Evolutionary conservation across 2,888 invertebrate genomes (phyloP).

Genomic region (Xanthia togata): DNA sequence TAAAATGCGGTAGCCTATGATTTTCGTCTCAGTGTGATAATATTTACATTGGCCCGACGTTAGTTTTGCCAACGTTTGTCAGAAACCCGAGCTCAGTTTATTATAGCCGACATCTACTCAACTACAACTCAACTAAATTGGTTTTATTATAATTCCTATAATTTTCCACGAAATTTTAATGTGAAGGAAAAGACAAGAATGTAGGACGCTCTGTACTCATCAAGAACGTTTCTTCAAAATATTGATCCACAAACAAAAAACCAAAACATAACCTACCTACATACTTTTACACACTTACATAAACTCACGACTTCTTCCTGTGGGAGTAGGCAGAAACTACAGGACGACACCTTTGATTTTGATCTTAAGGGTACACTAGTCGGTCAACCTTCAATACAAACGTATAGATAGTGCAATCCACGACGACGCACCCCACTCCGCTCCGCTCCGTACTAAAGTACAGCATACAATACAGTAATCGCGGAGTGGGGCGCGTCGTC

Average conservation of each 20-base stretch:
- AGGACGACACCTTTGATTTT: too few relatives aligned
- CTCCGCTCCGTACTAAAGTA: too few relatives aligned
- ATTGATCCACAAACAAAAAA: not conserved
- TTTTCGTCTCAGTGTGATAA: conserved; percentile 69
- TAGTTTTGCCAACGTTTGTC: conserved; percentile 70
- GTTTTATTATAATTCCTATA: conserved; percentile 34
- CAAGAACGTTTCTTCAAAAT: not conserved
- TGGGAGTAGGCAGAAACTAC: too few relatives aligned
- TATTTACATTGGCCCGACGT: conserved; percentile 71
- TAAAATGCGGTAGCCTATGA: conserved; percentile 51
- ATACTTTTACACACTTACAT: not conserved
- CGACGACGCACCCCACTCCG: too few relatives aligned
- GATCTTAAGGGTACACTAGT: too few relatives aligned
- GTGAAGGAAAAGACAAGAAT: not conserved
- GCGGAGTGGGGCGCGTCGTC: too few relatives aligned
- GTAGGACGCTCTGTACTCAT: not conserved
- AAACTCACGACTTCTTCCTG: not conserved
- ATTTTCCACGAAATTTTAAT: conserved; percentile 4
- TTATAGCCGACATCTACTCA: conserved; percentile 42
- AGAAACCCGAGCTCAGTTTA: conserved; percentile 69
- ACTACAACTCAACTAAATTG: conserved; percentile 28
- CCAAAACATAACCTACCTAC: not conserved
- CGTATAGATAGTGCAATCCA: too few relatives aligned
- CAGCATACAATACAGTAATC: too few relatives aligned
- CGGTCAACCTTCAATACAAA: too few relatives aligned